Conservation (phyloP, 2,797 vertebrate species). For the Lophius americanus region DNA sequence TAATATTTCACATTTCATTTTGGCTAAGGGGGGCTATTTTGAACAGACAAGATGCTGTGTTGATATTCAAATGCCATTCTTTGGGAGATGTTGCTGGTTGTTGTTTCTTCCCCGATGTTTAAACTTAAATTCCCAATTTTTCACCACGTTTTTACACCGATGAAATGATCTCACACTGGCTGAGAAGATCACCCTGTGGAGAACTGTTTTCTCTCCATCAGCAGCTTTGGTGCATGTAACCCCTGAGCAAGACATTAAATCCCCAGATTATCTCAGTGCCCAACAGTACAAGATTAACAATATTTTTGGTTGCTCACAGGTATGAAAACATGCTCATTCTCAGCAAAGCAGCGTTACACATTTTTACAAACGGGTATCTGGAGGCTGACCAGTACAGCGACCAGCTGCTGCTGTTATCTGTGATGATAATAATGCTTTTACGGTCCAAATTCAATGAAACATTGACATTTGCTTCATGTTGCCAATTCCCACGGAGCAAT, state of each 20-base stretch:
- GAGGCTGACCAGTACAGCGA: slow-evolving; percentile 17
- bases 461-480: no score
- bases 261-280: slow-evolving; percentile 31
- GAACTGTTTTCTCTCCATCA: slow-evolving; percentile 38
- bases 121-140: slow-evolving; percentile 54
- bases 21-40: slow-evolving; percentile 24
- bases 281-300: slow-evolving; percentile 39
- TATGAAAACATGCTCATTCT: background rate
- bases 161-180: slow-evolving; percentile 32
- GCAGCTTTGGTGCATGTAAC: slow-evolving; percentile 36
- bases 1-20: slow-evolving; percentile 37
- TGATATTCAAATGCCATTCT: slow-evolving; percentile 63
- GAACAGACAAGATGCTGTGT: slow-evolving; percentile 16
- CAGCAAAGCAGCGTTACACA: background rate
- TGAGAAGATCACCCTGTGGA: slow-evolving; percentile 15
- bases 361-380: background rate
- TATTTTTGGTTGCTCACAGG: slow-evolving; percentile 14
- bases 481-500: no score
- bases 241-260: slow-evolving; percentile 60
- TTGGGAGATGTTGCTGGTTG: slow-evolving; percentile 32
- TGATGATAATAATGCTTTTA: background rate
- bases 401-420: background rate
- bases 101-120: slow-evolving; percentile 52
- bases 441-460: background rate
- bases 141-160: slow-evolving; percentile 34